These are phyloP conservation scores for Otus sunia DNA, from an alignment of 2,113 vertebrate genomes.

Conservation along the genomic window DNA sequence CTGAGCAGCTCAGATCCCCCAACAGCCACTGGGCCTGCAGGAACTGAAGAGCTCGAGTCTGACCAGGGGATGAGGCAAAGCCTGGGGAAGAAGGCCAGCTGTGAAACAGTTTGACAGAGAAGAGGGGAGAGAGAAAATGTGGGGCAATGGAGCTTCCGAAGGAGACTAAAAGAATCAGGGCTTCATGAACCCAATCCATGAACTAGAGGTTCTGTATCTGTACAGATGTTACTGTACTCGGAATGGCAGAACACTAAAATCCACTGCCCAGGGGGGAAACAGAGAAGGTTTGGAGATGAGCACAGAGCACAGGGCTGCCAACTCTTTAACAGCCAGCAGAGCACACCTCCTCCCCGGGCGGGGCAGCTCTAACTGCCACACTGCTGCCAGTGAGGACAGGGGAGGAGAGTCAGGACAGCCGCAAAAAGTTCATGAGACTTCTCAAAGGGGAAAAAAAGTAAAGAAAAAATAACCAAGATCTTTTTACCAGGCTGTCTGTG, in stretches of 20 bases:
- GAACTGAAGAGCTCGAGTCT: no score
- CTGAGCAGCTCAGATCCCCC: no score
- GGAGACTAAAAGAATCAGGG: neutral
- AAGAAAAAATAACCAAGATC: neutral
- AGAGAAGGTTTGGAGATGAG: neutral
- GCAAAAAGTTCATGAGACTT: slow-evolving; percentile 14
- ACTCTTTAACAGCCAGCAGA: neutral
- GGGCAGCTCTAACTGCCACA: slow-evolving; percentile 43
- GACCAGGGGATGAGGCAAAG: no score
- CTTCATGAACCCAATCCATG: neutral
- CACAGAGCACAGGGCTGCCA: neutral
- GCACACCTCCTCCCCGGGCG: neutral
- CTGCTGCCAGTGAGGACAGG: slow-evolving; percentile 24
- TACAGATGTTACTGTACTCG: neutral
- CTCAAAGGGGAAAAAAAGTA: neutral
- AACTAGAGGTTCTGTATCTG: neutral
- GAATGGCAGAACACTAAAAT: neutral
- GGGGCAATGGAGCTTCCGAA: neutral
- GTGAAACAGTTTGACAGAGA: neutral
- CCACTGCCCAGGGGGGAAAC: neutral
- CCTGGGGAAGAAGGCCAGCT: neutral
- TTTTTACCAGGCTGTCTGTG: neutral
- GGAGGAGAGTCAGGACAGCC: slow-evolving; percentile 12
- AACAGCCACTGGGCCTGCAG: no score
- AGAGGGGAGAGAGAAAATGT: neutral